Evolutionary conservation across 2,113 vertebrate genomes (phyloP), one percentile per base, ranked within the genome.

Genomic region (Axis porcinus): DNA sequence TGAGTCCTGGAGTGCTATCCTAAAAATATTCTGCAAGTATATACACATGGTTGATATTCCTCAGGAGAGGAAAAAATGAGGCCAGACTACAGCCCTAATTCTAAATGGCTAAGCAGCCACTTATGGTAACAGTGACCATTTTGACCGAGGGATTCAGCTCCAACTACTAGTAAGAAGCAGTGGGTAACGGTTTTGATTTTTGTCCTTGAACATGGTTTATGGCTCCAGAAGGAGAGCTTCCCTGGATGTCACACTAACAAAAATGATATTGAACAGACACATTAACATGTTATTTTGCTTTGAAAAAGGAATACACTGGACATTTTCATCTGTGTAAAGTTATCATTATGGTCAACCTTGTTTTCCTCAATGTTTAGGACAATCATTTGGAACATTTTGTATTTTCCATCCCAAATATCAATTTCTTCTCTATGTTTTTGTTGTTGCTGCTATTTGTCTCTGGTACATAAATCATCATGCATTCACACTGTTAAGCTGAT

Each of bases 181-280:
- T 83, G 28, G 40, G 93, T 36, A 54, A 16, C n/a, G 13, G 28
- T 50, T 97, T 86, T 84, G 86, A 89, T 96, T 93, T 97, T 86
- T 93, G 93, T 97, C 89, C 62, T 97, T 94, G 85, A 93, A 64
- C 82, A 91, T 17, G 11, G 57, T 94, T 97, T 98, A 96, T 90
- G 36, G 88, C 78, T 98, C 95, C 78, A 76, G 82, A 74, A 91
- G 93, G 97, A 86, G 86, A 81, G 60, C 86, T 97, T 97, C n/a
- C 67, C 96, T 96, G 74, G 62, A 95, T 92, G 76, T 91, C 91
- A 82, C 89, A 97, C 97, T 97, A 97, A 62, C 92, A 95, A 95
- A 91, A 92, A 62, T 87, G 62, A 76, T 95, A 97, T 87, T 52
- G 52, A 52, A 67, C 52, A 33, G 6, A 95, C 4, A 64, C 86